phyloP scores from a whole-genome alignment of 2,113 vertebrate genomes.

The Scortum barcoo region DNA sequence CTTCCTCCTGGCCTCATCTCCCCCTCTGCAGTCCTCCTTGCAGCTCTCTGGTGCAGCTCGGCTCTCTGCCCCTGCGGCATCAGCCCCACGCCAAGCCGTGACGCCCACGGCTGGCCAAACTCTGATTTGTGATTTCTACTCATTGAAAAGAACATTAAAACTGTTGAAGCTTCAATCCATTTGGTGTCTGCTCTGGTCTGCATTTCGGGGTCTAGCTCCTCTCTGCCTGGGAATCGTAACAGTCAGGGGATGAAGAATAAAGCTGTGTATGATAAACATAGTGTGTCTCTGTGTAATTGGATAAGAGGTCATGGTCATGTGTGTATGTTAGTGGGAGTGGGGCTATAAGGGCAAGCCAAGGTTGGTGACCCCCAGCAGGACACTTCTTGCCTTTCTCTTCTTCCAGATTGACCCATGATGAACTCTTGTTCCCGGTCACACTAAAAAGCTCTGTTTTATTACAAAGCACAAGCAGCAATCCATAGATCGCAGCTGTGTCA shows the following conservation, averaged over 20 bases:
- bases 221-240: too few relatives aligned
- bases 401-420: slow-evolving; percentile 14
- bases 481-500: slow-evolving; percentile 8
- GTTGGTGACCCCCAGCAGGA: slow-evolving; percentile 9
- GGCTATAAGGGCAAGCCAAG: not conserved
- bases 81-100: too few relatives aligned
- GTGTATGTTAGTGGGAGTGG: not conserved
- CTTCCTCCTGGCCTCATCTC: too few relatives aligned
- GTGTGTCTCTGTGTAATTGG: not conserved
- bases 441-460: slow-evolving; percentile 1
- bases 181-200: too few relatives aligned
- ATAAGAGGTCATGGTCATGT: slow-evolving; percentile 1
- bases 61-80: too few relatives aligned
- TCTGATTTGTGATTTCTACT: too few relatives aligned
- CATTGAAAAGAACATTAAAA: too few relatives aligned
- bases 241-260: not conserved
- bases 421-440: slow-evolving; percentile 8
- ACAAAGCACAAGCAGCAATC: slow-evolving; percentile 5
- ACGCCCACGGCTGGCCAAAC: too few relatives aligned
- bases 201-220: too few relatives aligned
- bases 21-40: too few relatives aligned
- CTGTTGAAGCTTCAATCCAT: too few relatives aligned
- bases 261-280: not conserved
- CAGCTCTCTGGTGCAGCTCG: too few relatives aligned
- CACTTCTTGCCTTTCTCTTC: not conserved